These are phyloP conservation scores for Spatulosminthurus flaviceps DNA, from an alignment of 2,888 invertebrate genomes.

Conservation along the genomic window DNA sequence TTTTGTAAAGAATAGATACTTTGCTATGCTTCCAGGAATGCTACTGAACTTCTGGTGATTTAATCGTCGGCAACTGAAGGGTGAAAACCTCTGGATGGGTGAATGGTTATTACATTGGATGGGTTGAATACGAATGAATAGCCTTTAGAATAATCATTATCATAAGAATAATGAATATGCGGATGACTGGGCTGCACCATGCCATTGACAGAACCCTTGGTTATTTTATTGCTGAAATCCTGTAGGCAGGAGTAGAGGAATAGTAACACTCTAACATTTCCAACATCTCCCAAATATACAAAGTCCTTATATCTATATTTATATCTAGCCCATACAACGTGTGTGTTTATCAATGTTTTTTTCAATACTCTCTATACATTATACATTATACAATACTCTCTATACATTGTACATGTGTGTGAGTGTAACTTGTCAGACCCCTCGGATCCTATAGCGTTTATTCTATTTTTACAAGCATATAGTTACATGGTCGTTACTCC, in stretches of 20 bases:
- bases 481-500: not conserved
- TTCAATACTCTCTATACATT: too few relatives aligned
- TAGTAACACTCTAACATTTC: not conserved
- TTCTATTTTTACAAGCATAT: too few relatives aligned
- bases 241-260: not conserved
- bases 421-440: too few relatives aligned
- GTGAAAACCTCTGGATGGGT: slow-evolving; percentile 26
- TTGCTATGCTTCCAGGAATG: not conserved
- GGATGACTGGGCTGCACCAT: slow-evolving; percentile 33
- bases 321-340: not conserved
- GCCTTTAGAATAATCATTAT: slow-evolving; percentile 29
- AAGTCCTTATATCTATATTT: not conserved
- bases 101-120: slow-evolving; percentile 19
- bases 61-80: slow-evolving; percentile 38
- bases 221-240: slow-evolving; percentile 12
- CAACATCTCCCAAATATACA: too few relatives aligned
- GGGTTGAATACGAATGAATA: slow-evolving; percentile 32
- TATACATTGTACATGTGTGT: too few relatives aligned
- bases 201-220: slow-evolving; percentile 24
- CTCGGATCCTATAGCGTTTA: too few relatives aligned
- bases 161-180: slow-evolving; percentile 42
- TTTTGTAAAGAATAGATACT: not conserved
- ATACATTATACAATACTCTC: too few relatives aligned
- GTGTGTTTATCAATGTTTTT: not conserved
- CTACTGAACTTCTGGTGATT: slow-evolving; percentile 37